Evolutionary conservation across 2,113 vertebrate species (phyloP).

Genomic region (Nesogale talazaci): DNA sequence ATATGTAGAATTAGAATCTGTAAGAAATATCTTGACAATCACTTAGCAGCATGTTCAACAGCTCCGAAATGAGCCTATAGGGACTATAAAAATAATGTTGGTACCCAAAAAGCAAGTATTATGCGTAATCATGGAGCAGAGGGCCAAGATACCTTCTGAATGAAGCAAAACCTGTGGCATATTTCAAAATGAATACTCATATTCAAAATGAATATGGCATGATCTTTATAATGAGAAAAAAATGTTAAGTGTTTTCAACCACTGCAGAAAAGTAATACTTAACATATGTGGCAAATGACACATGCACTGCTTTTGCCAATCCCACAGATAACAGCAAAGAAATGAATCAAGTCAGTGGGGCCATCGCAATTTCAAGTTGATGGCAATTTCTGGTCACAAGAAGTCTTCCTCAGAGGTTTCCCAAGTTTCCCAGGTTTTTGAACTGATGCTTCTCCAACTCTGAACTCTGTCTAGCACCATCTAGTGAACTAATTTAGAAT

Average conservation of each 20-base stretch:
- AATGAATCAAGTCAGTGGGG: conserved; percentile 4
- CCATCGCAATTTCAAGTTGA: conserved; percentile 18
- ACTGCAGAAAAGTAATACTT: background rate
- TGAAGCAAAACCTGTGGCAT: background rate
- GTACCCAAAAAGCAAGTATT: background rate
- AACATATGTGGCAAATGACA: conserved; percentile 10
- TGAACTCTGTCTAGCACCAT: conserved; percentile 74
- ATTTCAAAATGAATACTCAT: background rate
- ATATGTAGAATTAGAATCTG: background rate
- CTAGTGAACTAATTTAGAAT: conserved; percentile 75
- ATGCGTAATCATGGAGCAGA: background rate
- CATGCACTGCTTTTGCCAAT: background rate
- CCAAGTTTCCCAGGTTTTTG: background rate
- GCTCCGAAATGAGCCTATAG: background rate
- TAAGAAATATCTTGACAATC: conserved; percentile 19
- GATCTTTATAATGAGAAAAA: background rate
- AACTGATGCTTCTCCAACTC: conserved; percentile 1
- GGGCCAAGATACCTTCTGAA: background rate
- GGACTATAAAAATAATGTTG: background rate
- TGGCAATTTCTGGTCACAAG: conserved; percentile 52
- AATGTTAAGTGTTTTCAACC: conserved; percentile 10
- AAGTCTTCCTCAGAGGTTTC: conserved; percentile 26
- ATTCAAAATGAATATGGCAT: background rate
- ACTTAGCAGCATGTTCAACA: background rate
- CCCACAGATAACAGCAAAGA: conserved; percentile 2